A percentile compares a stretch with the other conserved stretches of the same genome.
These are phyloP conservation scores for Poliocrania exsul DNA, from an alignment of 2,797 vertebrate genomes.

Conservation along the genomic window DNA sequence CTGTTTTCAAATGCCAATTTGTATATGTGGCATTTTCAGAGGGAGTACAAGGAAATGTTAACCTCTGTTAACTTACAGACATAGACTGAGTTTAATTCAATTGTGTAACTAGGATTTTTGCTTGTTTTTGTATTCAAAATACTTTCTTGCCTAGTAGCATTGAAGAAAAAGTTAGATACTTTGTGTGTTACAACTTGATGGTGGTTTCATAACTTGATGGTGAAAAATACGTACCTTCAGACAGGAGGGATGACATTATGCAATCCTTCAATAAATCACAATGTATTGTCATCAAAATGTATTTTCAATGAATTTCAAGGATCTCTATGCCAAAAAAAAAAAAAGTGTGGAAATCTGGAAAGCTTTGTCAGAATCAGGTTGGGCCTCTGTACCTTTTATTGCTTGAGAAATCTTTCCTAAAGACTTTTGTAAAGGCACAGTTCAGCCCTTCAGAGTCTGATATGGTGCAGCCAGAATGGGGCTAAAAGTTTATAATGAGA, in stretches of 20 bases:
- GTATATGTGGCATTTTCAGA: not conserved
- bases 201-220: not conserved
- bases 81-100: not conserved
- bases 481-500: not conserved
- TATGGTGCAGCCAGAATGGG: not conserved
- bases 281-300: not conserved
- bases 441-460: not conserved
- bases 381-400: not conserved
- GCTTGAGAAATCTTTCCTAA: not conserved
- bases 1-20: not conserved
- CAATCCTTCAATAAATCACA: not conserved
- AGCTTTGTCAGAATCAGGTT: not conserved
- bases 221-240: slow-evolving; percentile 1
- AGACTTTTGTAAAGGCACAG: not conserved
- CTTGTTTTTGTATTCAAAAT: not conserved
- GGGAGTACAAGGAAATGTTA: not conserved
- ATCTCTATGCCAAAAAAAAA: fast-evolving
- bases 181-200: not conserved
- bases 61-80: not conserved
- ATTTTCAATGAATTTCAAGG: not conserved
- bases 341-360: not conserved
- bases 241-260: not conserved
- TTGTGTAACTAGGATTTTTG: not conserved
- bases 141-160: not conserved
- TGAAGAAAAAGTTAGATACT: not conserved